Evolutionary conservation across 2,113 vertebrate species (phyloP).

Genomic region (Zosterops lateralis): DNA sequence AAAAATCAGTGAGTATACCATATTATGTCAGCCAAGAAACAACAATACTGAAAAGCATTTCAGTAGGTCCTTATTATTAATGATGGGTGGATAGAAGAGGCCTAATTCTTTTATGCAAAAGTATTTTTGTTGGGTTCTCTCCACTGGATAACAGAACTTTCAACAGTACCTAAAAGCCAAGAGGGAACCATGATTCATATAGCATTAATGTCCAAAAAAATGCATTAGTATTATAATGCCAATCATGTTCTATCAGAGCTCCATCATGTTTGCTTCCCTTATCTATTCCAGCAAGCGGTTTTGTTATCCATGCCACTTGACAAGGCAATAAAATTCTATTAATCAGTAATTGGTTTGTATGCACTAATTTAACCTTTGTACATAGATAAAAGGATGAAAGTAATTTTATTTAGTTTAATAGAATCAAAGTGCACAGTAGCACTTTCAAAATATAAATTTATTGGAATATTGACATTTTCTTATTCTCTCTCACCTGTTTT

Average conservation of each 20-base stretch:
- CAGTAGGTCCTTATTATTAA: background rate
- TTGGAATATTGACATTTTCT: background rate
- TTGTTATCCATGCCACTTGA: background rate
- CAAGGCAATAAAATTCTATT: background rate
- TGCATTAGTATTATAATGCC: background rate
- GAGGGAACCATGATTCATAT: background rate
- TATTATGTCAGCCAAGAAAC: background rate
- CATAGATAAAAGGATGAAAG: background rate
- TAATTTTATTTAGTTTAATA: background rate
- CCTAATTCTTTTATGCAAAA: background rate
- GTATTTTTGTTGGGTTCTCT: background rate
- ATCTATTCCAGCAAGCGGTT: background rate
- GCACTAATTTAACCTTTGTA: background rate
- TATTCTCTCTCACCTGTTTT: constrained; percentile 85
- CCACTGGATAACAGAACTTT: background rate
- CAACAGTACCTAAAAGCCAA: background rate
- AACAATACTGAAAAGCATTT: background rate
- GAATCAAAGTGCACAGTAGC: background rate
- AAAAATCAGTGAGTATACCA: background rate
- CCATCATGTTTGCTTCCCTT: background rate
- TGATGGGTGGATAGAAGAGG: background rate
- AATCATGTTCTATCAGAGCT: background rate
- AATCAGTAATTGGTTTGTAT: background rate
- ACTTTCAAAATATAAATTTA: background rate
- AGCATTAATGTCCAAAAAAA: background rate